Evolutionary conservation across 64 coral and sea anemone species (phyloP).

Genomic region (Montipora cactus): DNA sequence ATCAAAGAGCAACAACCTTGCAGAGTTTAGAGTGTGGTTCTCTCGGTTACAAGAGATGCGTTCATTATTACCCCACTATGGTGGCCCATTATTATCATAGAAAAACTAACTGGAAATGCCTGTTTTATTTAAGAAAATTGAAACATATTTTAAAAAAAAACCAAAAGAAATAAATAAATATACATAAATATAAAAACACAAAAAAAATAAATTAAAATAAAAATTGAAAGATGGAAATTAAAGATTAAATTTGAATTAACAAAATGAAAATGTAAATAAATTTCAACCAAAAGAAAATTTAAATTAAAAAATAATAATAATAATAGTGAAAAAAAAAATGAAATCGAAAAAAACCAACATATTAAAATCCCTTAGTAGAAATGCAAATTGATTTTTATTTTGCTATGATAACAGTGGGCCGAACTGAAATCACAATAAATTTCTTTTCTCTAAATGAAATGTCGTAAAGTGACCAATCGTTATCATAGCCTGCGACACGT

Average conservation of each 20-base stretch:
- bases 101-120: not conserved
- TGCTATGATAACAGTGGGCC: conserved; percentile 42
- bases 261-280: not conserved
- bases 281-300: not conserved
- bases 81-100: not conserved
- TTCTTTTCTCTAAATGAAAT: conserved; percentile 18
- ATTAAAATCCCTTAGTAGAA: not conserved
- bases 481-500: conserved; percentile 24
- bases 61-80: too few species aligned
- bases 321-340: not conserved
- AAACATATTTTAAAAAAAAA: not conserved
- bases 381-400: conserved; percentile 6
- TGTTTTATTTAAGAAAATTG: not conserved
- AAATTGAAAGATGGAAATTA: not conserved
- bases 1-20: too few species aligned
- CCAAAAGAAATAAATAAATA: too few species aligned
- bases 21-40: too few species aligned
- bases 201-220: not conserved
- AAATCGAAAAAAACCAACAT: not conserved
- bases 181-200: not conserved
- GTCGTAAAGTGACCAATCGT: conserved; percentile 9
- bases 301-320: not conserved
- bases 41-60: too few species aligned
- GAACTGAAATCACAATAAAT: not conserved
- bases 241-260: not conserved